These are phyloP conservation scores for Phyto melanocephala DNA, from an alignment of 2,888 invertebrate genomes.

Conservation along the genomic window DNA sequence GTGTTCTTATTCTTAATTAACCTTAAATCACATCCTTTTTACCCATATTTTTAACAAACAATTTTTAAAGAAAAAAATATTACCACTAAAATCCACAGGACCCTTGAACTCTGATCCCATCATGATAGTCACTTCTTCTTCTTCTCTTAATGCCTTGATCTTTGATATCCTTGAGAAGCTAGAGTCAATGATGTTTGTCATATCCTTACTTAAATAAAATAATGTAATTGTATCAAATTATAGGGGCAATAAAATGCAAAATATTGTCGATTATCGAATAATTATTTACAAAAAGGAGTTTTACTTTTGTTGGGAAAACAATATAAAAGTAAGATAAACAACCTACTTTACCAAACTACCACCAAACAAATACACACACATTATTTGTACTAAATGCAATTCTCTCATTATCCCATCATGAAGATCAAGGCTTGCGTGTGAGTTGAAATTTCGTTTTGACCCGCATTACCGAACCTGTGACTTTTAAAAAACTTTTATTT, in stretches of 20 bases:
- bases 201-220: constrained; percentile 14
- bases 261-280: constrained; percentile 33
- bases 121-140: neutral
- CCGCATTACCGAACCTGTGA: constrained; percentile 57
- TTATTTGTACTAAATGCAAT: constrained; percentile 14
- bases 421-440: constrained; percentile 53
- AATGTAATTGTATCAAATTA: constrained; percentile 42
- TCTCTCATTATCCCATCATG: constrained; percentile 11
- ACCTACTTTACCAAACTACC: constrained; percentile 24
- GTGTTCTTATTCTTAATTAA: neutral
- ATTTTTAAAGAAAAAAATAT: neutral
- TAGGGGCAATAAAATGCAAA: constrained; percentile 62
- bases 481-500: constrained; percentile 19
- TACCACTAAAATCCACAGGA: neutral
- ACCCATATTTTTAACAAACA: neutral
- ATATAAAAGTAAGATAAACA: constrained; percentile 10
- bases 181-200: constrained; percentile 35
- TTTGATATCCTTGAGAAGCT: constrained; percentile 59
- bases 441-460: constrained; percentile 42
- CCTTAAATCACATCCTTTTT: neutral
- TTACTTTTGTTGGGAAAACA: constrained; percentile 26
- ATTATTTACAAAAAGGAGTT: constrained; percentile 14
- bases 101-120: constrained; percentile 28
- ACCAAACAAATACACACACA: neutral
- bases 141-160: constrained; percentile 36